Conservation (phyloP, 2,888 invertebrate species). For the Chloromyia formosa region DNA sequence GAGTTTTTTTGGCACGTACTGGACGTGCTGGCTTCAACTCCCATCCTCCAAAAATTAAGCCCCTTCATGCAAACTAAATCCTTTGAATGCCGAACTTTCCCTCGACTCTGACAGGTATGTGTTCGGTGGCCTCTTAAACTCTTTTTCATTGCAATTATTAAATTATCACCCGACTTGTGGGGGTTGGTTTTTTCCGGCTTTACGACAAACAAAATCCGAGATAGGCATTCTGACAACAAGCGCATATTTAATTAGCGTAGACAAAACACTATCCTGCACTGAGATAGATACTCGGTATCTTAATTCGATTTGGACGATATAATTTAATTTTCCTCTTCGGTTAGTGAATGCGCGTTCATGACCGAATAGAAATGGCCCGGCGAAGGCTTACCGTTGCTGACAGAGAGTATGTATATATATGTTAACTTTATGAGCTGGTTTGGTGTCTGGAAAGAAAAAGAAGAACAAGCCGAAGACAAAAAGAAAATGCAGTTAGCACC, state of each 20-base stretch:
- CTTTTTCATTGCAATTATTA: slow-evolving; percentile 32
- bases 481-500: slow-evolving; percentile 17
- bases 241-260: slow-evolving; percentile 45
- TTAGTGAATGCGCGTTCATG: slow-evolving; percentile 22
- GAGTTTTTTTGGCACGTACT: no score
- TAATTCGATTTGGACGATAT: slow-evolving; percentile 45
- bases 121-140: slow-evolving; percentile 10
- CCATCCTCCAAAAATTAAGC: background rate
- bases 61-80: background rate
- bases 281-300: slow-evolving; percentile 14
- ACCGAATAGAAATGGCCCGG: slow-evolving; percentile 28
- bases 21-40: no score
- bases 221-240: slow-evolving; percentile 1
- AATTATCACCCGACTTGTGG: slow-evolving; percentile 35
- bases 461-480: slow-evolving; percentile 9
- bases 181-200: no score
- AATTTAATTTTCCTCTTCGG: slow-evolving; percentile 43
- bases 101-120: background rate
- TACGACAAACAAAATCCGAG: no score
- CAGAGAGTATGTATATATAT: background rate
- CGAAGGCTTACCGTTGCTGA: slow-evolving; percentile 25
- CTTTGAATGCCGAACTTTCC: background rate
- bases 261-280: slow-evolving; percentile 11
- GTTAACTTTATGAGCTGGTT: slow-evolving; percentile 20
- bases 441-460: background rate